Evolutionary conservation across 2,888 invertebrate species (phyloP).

Genomic region (Hartigia nigra): DNA sequence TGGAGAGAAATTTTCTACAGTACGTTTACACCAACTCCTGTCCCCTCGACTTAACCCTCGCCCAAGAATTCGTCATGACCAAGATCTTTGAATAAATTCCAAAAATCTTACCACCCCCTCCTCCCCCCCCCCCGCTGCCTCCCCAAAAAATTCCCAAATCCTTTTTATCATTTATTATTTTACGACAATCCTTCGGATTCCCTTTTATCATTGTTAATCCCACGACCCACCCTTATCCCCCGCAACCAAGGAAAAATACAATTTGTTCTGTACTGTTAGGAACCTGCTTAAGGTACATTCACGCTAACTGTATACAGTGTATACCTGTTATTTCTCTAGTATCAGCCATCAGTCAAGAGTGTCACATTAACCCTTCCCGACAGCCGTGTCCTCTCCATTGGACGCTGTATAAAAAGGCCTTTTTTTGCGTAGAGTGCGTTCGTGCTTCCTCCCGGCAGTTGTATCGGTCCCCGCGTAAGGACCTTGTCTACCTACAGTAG

Average conservation of each 20-base stretch:
- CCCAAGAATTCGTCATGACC: background rate
- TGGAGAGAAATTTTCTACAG: background rate
- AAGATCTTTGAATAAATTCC: background rate
- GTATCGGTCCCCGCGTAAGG: background rate
- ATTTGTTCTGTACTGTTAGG: background rate
- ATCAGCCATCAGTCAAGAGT: background rate
- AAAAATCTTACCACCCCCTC: background rate
- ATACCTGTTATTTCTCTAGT: background rate
- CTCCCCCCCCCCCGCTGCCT: no score
- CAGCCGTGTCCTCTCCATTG: background rate
- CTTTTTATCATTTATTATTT: background rate
- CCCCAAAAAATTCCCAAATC: fast-evolving
- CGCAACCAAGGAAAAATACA: background rate
- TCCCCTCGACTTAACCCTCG: background rate
- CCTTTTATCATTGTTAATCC: background rate
- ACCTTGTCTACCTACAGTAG: constrained; percentile 21
- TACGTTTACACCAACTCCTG: background rate
- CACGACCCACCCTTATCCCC: no score
- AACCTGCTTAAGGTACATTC: background rate
- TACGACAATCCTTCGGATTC: background rate
- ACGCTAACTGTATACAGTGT: background rate
- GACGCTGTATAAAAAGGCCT: background rate
- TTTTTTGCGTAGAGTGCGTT: background rate
- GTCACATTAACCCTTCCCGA: background rate
- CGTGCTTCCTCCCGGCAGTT: background rate